Evolutionary conservation across 2,113 vertebrate species (phyloP), one percentile per base, ranked within the genome.

Genomic region (Microcebus jonahi): DNA sequence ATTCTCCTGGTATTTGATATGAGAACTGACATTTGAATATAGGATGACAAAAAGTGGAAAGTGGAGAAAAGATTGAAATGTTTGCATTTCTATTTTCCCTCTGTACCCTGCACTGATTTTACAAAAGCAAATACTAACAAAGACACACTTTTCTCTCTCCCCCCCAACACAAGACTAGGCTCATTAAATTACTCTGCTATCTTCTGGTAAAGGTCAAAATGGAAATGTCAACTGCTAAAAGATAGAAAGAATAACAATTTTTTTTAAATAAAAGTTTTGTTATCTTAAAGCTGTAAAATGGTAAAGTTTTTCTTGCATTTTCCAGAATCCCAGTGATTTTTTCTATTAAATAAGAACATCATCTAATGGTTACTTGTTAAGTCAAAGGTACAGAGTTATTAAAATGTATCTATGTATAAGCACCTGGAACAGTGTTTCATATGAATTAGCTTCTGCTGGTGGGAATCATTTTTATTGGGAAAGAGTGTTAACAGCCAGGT

Each of bases 351-450:
- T 86, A 92, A 70, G 34, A 92, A 85, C 53, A 92, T 14, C 34
- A 88, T 77, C 53, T 91, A 77, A 79, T 34, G 10, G 31, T 36
- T 92, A 88, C 42, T 53, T 92, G 34, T 70, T 96, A 95, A 90
- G 53, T 90, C 34, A 84, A 81, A 91, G 39, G 61, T 50, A 94
- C 34, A 88, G 17, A 88, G 3, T 80, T 81, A 71, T 23, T 93
- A 79, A 92, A 82, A 45, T 75, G 0, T 10, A 48, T 25, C 34
- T 59, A 13, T 50, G 8, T 65, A 63, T 53, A 59, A 93, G 27
- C 4, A 93, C 12, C 20, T 87, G 48, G 31, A 6, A 93, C 39
- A 71, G 17, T 89, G 29, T 95, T 92, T 96, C 23, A 23, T 42
- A 71, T 27, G 15, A 93, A 91, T 87, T 61, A 34, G 4, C 29